These are phyloP conservation scores for Hirtodrosophila alboralis DNA, from an alignment of 2,888 invertebrate species.

Conservation along the genomic window DNA sequence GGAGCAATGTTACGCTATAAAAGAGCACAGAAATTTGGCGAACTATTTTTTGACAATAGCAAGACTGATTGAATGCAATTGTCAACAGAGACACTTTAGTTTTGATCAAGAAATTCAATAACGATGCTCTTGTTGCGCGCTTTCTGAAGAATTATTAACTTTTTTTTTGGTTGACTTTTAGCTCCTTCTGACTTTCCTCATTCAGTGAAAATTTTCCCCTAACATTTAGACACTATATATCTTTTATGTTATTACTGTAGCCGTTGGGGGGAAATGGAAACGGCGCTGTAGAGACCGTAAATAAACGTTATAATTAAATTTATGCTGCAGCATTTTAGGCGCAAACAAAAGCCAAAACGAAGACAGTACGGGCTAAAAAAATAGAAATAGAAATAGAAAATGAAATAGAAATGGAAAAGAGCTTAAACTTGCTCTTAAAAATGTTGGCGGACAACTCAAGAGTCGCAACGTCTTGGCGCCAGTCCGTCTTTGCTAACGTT, in stretches of 20 bases:
- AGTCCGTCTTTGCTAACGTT: constrained; percentile 9
- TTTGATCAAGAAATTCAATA: no score
- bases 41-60: no score
- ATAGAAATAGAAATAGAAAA: constrained; percentile 17
- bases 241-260: constrained; percentile 8
- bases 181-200: no score
- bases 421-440: constrained; percentile 27
- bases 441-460: constrained; percentile 29
- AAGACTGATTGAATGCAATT: no score
- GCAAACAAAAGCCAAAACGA: constrained; percentile 46
- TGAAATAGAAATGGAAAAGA: constrained; percentile 16
- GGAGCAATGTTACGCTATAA: no score
- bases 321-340: constrained; percentile 50
- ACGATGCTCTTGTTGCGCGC: no score
- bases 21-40: no score
- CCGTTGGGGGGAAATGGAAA: constrained; percentile 3
- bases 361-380: constrained; percentile 16
- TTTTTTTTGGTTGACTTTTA: no score
- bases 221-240: constrained; percentile 2
- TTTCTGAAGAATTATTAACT: no score
- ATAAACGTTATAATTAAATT: constrained; percentile 62
- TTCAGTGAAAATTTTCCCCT: no score
- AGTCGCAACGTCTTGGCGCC: constrained; percentile 33
- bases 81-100: no score
- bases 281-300: constrained; percentile 24